Percentiles rank a stretch among this genome's conserved stretches.
phyloP scores from a whole-genome alignment of 2,888 invertebrate species.

The Nasonia oneida region DNA sequence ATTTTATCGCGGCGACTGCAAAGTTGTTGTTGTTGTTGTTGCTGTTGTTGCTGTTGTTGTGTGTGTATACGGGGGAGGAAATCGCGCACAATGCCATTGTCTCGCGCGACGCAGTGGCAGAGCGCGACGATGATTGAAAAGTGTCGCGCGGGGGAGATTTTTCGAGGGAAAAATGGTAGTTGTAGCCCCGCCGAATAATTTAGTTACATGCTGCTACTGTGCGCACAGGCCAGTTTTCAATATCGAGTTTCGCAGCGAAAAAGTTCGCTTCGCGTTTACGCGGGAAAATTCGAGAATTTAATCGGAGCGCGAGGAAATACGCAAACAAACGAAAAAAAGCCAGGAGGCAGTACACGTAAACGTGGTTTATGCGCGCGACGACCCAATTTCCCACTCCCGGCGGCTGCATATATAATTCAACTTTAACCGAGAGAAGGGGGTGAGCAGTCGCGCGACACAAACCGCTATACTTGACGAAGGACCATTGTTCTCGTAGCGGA shows the following conservation, averaged over 20 bases:
- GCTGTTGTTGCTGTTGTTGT: neutral
- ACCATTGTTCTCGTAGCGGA: slow-evolving; percentile 5
- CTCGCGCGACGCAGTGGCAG: slow-evolving; percentile 1
- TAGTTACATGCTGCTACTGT: neutral
- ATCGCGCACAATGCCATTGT: slow-evolving; percentile 45
- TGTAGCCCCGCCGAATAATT: neutral
- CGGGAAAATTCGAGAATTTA: neutral
- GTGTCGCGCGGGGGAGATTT: neutral
- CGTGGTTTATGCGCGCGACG: too few relatives aligned
- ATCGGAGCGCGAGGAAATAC: neutral
- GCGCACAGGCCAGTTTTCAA: neutral
- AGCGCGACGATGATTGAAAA: slow-evolving; percentile 36
- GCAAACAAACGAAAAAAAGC: neutral
- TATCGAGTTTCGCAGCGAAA: neutral
- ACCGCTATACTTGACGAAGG: slow-evolving; percentile 6
- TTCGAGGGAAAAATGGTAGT: neutral
- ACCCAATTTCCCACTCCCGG: too few relatives aligned
- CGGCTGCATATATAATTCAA: neutral
- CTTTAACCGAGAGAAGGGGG: neutral
- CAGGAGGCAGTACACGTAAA: neutral
- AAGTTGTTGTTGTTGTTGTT: neutral
- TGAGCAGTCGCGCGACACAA: neutral
- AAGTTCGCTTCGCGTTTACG: neutral
- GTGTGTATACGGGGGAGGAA: neutral
- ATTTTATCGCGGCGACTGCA: slow-evolving; percentile 21